Conservation (phyloP, 64 coral and sea anemone genomes). For the Stichodactyla mertensii region DNA sequence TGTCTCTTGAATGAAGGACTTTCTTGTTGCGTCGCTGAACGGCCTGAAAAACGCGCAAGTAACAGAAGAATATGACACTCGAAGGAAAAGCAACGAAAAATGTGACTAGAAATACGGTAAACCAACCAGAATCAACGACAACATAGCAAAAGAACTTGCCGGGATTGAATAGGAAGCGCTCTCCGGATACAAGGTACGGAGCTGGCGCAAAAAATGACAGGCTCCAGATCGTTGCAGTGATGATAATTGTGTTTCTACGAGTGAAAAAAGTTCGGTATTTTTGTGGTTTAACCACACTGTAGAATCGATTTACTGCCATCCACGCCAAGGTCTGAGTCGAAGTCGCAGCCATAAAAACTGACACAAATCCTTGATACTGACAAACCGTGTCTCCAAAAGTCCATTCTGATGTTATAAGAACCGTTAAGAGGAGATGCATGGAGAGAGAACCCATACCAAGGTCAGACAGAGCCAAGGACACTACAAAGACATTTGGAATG, state of each 20-base stretch:
- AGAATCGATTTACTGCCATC: constrained; percentile 47
- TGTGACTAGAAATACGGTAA: constrained; percentile 27
- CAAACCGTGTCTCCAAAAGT: constrained; percentile 23
- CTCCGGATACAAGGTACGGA: constrained; percentile 24
- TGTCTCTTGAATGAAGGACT: constrained; percentile 19
- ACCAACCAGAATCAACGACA: constrained; percentile 5
- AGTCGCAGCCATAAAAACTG: constrained; percentile 16
- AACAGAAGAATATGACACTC: constrained; percentile 36
- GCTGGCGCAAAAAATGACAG: constrained; percentile 10
- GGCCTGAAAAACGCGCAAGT: constrained; percentile 32
- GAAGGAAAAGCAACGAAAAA: constrained; percentile 30
- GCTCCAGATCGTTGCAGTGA: background rate
- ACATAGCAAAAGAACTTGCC: constrained; percentile 49
- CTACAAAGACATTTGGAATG: constrained; percentile 33
- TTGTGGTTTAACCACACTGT: constrained; percentile 35
- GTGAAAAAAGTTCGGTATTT: constrained; percentile 28
- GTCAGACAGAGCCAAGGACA: constrained; percentile 44
- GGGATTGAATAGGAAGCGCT: constrained; percentile 43
- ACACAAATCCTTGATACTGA: constrained; percentile 54
- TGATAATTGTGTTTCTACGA: background rate
- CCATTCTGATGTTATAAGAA: constrained; percentile 38
- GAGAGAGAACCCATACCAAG: constrained; percentile 39
- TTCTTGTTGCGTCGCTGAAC: constrained; percentile 38
- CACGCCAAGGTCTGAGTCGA: constrained; percentile 33
- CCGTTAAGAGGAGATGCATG: background rate